Evolutionary conservation across 1,140 invertebrate species (phyloP), one percentile per base, ranked within the genome.

Genomic region (Samia ricini): DNA sequence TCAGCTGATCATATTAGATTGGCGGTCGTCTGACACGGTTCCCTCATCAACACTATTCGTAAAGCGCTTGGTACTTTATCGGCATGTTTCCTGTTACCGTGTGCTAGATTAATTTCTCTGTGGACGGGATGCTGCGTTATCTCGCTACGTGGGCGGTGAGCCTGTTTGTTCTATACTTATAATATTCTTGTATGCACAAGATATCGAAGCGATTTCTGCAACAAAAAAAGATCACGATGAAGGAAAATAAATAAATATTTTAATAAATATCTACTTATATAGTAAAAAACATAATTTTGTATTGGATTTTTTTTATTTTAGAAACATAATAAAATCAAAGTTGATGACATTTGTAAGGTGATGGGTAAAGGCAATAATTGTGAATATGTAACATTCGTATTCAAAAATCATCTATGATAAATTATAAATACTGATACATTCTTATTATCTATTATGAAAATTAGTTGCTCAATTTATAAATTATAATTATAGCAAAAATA

Each of bases 161-260:
- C 69, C 69, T 87, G 79, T 87, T 86, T 83, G 76, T 76, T 80
- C 72, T 76, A 71, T 73, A 83, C 85, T 85, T 83, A 76, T 81
- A 86, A 85, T 84, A 83, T 82, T 82, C 85, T 87, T 86, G 86
- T 86, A 69, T 83, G 69, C 71, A 86, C 79, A 84, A 83, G 83
- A 86, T 85, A 87, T 83, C 68, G 74, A 77, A 85, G 82, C 76
- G 77, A 83, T 88, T 77, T 86, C 86, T 89, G 86, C 76, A 89
- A 89, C 83, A 86, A 84, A 76, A 73, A 80, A 67, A 67, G 69
- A 81, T 79, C 54, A 71, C 75, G 63, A 76, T 83, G 42, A 76
- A 67, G 72, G 60, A 60, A 49, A 71, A 49, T 51, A 61, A 67
- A 75, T 75, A 72, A 77, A n/a, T n/a, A n/a, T n/a, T n/a, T n/a